Conservation (phyloP, 2,797 vertebrate species). For the Thunnus albacares region DNA sequence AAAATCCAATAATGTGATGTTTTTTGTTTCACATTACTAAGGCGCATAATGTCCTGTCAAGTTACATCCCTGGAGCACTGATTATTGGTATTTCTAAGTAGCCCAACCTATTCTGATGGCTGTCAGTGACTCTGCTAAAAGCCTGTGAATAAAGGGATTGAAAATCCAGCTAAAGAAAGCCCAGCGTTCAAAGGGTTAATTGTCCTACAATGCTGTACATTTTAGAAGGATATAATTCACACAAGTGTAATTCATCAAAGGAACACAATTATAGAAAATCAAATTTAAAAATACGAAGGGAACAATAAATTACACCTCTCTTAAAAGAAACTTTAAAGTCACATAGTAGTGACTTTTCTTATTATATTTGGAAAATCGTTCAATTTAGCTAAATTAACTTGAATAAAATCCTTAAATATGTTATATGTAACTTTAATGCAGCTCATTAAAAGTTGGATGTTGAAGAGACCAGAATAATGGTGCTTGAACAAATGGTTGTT, state of each 20-base stretch:
- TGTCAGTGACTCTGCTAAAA: too few species aligned
- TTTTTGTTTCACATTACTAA: too few species aligned
- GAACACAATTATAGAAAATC: neutral
- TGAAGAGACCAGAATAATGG: neutral
- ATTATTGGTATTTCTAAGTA: too few species aligned
- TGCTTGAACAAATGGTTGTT: neutral
- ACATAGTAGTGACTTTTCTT: neutral
- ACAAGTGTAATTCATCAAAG: neutral
- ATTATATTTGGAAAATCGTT: neutral
- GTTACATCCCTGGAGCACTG: too few species aligned
- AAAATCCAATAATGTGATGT: too few species aligned
- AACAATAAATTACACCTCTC: neutral
- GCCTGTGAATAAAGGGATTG: too few species aligned
- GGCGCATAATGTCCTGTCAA: too few species aligned
- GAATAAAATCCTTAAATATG: neutral
- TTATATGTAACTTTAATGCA: neutral
- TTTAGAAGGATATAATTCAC: too few species aligned
- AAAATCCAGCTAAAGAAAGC: too few species aligned
- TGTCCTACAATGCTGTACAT: too few species aligned
- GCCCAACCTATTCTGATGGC: too few species aligned
- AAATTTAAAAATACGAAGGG: neutral
- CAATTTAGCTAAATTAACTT: neutral
- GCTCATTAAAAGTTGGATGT: neutral
- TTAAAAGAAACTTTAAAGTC: neutral
- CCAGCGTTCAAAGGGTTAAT: too few species aligned